phyloP scores from a whole-genome alignment of 2,113 vertebrate species.

The Caranx melampygus region DNA sequence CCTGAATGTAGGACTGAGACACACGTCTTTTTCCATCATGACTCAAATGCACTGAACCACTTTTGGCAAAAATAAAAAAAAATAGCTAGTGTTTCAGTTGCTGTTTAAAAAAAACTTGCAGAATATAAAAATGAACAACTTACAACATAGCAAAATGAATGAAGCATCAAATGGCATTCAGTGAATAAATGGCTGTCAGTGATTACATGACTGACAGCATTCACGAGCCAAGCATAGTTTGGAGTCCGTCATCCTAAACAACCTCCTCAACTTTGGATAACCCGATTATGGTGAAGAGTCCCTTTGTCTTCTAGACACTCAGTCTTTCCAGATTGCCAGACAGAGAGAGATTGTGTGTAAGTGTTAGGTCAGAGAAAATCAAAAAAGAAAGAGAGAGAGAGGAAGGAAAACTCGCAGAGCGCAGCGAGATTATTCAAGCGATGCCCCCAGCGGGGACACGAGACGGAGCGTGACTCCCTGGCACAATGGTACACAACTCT shows the following conservation, averaged over 20 bases:
- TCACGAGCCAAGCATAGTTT: constrained; percentile 60
- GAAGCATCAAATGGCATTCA: constrained; percentile 18
- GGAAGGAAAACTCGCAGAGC: constrained; percentile 41
- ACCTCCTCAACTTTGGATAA: constrained; percentile 69
- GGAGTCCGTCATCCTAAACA: constrained; percentile 60
- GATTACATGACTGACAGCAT: constrained; percentile 30
- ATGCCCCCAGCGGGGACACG: constrained; percentile 68
- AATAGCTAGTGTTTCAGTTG: not conserved
- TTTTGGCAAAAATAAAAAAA: not conserved
- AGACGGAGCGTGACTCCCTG: constrained; percentile 73
- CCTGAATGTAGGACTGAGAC: not conserved
- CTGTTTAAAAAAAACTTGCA: not conserved
- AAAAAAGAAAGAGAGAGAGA: constrained; percentile 16
- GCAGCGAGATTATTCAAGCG: constrained; percentile 57
- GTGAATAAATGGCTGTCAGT: constrained; percentile 27
- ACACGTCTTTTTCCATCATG: not conserved
- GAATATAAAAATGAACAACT: not conserved
- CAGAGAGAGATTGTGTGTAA: constrained; percentile 71
- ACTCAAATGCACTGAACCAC: not conserved
- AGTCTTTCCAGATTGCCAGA: constrained; percentile 69
- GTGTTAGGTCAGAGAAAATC: constrained; percentile 47
- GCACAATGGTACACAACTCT: constrained; percentile 67
- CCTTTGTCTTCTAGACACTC: constrained; percentile 65
- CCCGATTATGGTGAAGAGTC: constrained; percentile 61
- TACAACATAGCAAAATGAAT: constrained; percentile 6